phyloP scores from a whole-genome alignment of 2,797 vertebrate genomes.

The Buphagus erythrorhynchus region DNA sequence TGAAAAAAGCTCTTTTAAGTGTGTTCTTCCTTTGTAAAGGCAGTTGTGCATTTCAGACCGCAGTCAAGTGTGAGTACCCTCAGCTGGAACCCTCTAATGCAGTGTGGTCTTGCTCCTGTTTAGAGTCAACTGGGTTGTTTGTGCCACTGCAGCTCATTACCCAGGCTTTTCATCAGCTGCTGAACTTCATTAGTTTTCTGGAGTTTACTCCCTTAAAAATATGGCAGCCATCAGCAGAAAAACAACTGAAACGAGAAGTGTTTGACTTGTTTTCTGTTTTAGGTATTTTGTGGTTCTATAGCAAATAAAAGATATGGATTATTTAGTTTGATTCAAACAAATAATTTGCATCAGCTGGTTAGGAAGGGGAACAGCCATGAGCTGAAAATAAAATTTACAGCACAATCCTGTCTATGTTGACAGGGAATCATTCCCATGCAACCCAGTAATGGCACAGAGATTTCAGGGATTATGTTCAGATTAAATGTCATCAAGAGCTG shows the following conservation, averaged over 20 bases:
- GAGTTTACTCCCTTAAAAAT: background rate
- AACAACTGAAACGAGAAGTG: background rate
- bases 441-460: constrained; percentile 22
- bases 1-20: background rate
- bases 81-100: background rate
- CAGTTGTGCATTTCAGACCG: background rate
- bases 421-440: background rate
- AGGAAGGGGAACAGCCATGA: background rate
- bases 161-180: background rate
- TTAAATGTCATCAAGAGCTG: constrained; percentile 59
- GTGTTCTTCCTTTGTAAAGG: background rate
- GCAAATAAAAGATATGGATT: background rate
- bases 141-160: background rate
- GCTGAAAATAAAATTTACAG: constrained; percentile 4
- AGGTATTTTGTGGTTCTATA: background rate
- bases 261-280: background rate
- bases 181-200: background rate
- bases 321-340: background rate
- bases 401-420: background rate
- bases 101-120: constrained; percentile 23
- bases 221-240: background rate
- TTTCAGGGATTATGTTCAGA: constrained; percentile 67
- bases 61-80: background rate
- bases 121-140: background rate
- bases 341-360: background rate